A percentile compares a stretch with the other conserved stretches of the same genome.
Conservation (phyloP, 2,113 vertebrate genomes). For the Blennius ocellaris region DNA sequence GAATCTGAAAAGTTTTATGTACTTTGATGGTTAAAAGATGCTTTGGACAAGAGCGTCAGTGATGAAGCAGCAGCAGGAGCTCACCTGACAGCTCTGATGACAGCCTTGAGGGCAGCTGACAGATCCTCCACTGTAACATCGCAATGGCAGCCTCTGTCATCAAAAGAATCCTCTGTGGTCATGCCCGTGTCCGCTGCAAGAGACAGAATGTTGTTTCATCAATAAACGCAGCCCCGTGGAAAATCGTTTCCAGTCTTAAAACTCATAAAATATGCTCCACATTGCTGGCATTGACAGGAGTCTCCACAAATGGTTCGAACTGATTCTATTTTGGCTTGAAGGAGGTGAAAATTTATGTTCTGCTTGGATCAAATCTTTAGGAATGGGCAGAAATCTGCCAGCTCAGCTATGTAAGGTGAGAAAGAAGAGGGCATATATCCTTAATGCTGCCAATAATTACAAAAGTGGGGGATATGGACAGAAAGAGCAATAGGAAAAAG, state of each 20-base stretch:
- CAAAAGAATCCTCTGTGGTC: conserved; percentile 91
- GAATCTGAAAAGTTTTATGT: background rate
- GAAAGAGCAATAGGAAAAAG: conserved; percentile 17
- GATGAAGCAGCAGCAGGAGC: conserved; percentile 28
- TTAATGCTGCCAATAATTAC: conserved; percentile 29
- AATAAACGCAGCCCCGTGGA: conserved; percentile 26
- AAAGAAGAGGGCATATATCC: conserved; percentile 5
- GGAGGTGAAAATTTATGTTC: conserved; percentile 52
- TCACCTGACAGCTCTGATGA: conserved; percentile 97
- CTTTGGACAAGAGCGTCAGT: background rate
- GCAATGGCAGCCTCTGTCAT: conserved; percentile 95
- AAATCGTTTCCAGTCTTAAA: conserved; percentile 34
- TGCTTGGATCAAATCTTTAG: conserved; percentile 31
- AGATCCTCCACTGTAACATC: conserved; percentile 97
- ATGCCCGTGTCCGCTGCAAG: conserved; percentile 90
- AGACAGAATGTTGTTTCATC: conserved; percentile 47
- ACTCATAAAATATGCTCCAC: conserved; percentile 36
- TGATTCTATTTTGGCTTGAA: conserved; percentile 55
- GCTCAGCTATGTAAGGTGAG: conserved; percentile 38
- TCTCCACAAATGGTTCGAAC: conserved; percentile 44
- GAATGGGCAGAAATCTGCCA: conserved; percentile 26
- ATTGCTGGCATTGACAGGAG: conserved; percentile 6
- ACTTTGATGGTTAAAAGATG: background rate
- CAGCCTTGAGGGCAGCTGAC: conserved; percentile 94
- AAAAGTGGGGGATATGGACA: conserved; percentile 10